Base-by-base conservation (phyloP, 2,888 invertebrate genomes). In the Tolmerus cingulatus region DNA sequence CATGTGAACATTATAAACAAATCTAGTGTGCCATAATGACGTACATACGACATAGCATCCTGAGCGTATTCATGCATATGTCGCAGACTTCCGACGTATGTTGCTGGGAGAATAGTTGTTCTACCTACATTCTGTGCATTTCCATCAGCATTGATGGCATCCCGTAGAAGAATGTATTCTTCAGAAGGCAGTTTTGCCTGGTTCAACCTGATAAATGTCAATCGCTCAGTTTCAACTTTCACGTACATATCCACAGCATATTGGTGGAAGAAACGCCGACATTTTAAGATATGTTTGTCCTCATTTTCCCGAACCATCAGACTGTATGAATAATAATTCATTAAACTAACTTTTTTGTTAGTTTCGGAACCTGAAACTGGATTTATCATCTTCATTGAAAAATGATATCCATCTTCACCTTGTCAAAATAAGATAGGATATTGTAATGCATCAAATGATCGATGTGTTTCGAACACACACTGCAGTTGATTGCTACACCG, bases 231-330 rank as follows among this genome's bases (percentile, higher is more conserved):
- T 89, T 92, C 91, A 27, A 91, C 89, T 87, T 91, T 91, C 0
- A 89, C 90, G 88, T 90, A 91, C 90, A 90, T 89, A 87, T 92
- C 91, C 8, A 91, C 91, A 34, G 89, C 55, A 85, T 88, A 91
- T 87, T 91, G 91, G 43, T 91, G 90, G 74, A 89, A 90, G 7
- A 92, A 89, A 23, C 89, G 87, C 8, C 90, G 88, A 81, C 37
- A 86, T 78, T 19, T 87, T 55, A 66, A 51, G 40, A 37, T 86
- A 82, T 87, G 74, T 37, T 79, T 87, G 79, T 87, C 89, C 89
- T 86, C 84, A 46, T 87, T 79, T 84, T 51, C 23, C 1, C 40
- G 51, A 51, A 88, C 79, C 87, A 88, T 88, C 23, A 86, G 40
- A 30, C 87, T 30, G 37, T 88, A 87, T 84, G 86, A 40, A 74